Evolutionary conservation across 2,888 invertebrate species (phyloP).

Genomic region (Ryuthela nishihirai): DNA sequence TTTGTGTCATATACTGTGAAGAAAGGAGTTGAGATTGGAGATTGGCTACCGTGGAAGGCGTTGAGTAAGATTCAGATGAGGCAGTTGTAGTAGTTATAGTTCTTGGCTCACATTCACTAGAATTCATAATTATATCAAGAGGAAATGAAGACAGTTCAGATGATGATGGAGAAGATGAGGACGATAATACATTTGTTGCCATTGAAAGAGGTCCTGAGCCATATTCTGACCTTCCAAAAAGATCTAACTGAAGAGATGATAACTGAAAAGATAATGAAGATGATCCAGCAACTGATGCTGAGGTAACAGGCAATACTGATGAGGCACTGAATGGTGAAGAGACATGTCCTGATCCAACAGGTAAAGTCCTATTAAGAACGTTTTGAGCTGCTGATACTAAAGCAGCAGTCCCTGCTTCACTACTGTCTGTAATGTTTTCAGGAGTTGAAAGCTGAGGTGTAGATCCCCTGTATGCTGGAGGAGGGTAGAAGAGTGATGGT

Average conservation of each 20-base stretch:
- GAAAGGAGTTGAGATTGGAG: slow-evolving; percentile 10
- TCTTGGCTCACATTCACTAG: slow-evolving; percentile 6
- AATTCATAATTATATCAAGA: slow-evolving; percentile 18
- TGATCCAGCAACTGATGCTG: background rate
- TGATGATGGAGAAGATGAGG: slow-evolving; percentile 15
- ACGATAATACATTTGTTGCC: slow-evolving; percentile 18
- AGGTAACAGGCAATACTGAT: slow-evolving; percentile 1
- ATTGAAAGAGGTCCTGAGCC: slow-evolving; percentile 14
- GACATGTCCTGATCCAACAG: background rate
- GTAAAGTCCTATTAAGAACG: slow-evolving; percentile 9
- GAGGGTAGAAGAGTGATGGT: too few relatives aligned
- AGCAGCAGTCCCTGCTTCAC: slow-evolving; percentile 17
- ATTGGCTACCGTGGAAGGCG: slow-evolving; percentile 1
- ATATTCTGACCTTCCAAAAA: slow-evolving; percentile 3
- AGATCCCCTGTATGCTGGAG: too few relatives aligned
- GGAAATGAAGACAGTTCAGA: slow-evolving; percentile 16
- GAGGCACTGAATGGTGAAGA: background rate
- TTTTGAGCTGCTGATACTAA: slow-evolving; percentile 24
- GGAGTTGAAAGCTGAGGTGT: too few relatives aligned
- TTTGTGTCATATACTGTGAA: slow-evolving; percentile 6
- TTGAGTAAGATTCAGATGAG: slow-evolving; percentile 7
- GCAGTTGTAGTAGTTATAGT: slow-evolving; percentile 14
- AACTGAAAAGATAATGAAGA: slow-evolving; percentile 12
- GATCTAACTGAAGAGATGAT: slow-evolving; percentile 10
- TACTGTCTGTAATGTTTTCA: slow-evolving; percentile 8